A percentile compares a stretch with the other conserved stretches of the same genome.
phyloP scores from a whole-genome alignment of 2,888 invertebrate genomes.

The Tachina fera region DNA sequence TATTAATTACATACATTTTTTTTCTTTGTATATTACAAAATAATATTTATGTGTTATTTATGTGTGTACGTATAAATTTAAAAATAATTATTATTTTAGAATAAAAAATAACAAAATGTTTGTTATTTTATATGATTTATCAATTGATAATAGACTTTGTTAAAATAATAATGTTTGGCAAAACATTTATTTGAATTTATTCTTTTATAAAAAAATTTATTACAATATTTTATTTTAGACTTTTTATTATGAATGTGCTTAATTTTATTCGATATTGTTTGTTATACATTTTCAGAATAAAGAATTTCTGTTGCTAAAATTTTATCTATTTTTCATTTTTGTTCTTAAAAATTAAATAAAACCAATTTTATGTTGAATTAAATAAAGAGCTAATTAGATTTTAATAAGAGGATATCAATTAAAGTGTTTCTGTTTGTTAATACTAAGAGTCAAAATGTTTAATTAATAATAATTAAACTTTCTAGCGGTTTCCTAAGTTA shows the following conservation, averaged over 20 bases:
- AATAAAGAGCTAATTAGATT: neutral
- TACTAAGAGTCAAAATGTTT: too few species aligned
- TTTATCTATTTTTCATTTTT: slow-evolving; percentile 30
- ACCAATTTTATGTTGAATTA: slow-evolving; percentile 1
- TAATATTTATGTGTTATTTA: slow-evolving; percentile 50
- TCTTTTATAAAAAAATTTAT: slow-evolving; percentile 30
- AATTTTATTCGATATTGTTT: slow-evolving; percentile 46
- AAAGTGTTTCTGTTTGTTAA: neutral
- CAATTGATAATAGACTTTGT: slow-evolving; percentile 32
- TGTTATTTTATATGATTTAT: slow-evolving; percentile 46
- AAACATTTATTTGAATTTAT: slow-evolving; percentile 46
- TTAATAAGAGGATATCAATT: too few species aligned
- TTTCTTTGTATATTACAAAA: slow-evolving; percentile 65
- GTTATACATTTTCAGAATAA: slow-evolving; percentile 29
- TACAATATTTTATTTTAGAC: slow-evolving; percentile 43
- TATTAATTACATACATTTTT: slow-evolving; percentile 60
- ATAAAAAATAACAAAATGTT: slow-evolving; percentile 54
- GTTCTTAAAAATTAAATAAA: slow-evolving; percentile 35
- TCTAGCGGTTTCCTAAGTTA: too few species aligned
- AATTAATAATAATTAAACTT: too few species aligned
- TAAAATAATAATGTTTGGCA: slow-evolving; percentile 48
- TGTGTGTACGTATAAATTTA: slow-evolving; percentile 35
- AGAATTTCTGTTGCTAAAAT: slow-evolving; percentile 17
- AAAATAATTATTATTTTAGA: slow-evolving; percentile 40
- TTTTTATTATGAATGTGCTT: slow-evolving; percentile 52